Evolutionary conservation across 1,140 invertebrate genomes (phyloP).

Genomic region (Ceratosolen fusciceps): DNA sequence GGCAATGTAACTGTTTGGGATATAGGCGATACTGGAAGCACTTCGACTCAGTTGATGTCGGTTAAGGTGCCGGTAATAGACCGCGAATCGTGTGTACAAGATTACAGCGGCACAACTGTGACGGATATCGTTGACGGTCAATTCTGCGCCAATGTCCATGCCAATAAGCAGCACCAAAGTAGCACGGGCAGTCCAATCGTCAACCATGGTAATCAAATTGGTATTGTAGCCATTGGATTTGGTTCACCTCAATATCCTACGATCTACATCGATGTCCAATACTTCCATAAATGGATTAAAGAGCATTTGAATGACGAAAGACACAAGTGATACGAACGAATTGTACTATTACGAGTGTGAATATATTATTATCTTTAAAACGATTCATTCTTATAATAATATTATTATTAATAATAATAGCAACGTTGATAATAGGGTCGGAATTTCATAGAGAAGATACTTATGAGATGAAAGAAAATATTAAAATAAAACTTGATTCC

Average conservation of each 20-base stretch:
- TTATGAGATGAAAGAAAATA: too few relatives aligned
- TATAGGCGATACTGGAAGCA: neutral
- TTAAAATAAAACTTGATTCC: too few relatives aligned
- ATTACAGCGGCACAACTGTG: neutral
- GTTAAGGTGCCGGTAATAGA: neutral
- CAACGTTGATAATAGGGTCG: too few relatives aligned
- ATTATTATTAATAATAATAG: neutral
- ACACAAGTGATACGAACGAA: neutral
- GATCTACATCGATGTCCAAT: neutral
- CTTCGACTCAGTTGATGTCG: neutral
- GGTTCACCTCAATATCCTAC: neutral
- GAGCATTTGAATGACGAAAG: conserved; percentile 43
- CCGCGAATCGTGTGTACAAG: neutral
- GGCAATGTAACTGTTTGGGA: neutral
- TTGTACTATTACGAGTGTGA: too few relatives aligned
- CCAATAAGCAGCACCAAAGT: neutral
- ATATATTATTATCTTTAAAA: neutral
- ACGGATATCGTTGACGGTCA: neutral
- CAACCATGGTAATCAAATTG: neutral
- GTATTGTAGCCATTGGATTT: neutral
- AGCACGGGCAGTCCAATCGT: conserved; percentile 10
- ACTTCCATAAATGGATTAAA: conserved; percentile 51
- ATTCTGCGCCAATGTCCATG: neutral
- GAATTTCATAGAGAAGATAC: too few relatives aligned
- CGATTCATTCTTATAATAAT: neutral